These are phyloP conservation scores for Euphydryas editha DNA, from an alignment of 2,888 invertebrate genomes.

Conservation along the genomic window DNA sequence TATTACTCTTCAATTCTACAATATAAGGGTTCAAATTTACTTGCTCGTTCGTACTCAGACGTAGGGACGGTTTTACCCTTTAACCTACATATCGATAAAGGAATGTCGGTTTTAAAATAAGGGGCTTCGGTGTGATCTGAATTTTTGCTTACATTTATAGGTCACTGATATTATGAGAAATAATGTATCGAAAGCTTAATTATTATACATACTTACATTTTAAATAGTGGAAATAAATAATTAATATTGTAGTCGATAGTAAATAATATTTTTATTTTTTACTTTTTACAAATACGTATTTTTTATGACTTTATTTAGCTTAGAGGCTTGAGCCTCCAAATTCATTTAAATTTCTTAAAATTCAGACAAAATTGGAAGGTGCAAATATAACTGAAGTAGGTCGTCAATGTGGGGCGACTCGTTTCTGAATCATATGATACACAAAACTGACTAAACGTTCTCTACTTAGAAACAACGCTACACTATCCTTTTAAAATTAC, in stretches of 20 bases:
- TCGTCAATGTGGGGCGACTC: slow-evolving; percentile 57
- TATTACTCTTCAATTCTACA: slow-evolving; percentile 55
- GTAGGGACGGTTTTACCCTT: slow-evolving; percentile 63
- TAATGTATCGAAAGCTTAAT: slow-evolving; percentile 10
- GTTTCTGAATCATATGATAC: slow-evolving; percentile 54
- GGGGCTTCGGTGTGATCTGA: slow-evolving; percentile 57
- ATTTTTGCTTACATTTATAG: slow-evolving; percentile 59
- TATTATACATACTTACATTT: no score
- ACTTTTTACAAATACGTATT: not conserved
- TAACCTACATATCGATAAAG: slow-evolving; percentile 60
- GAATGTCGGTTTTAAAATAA: slow-evolving; percentile 60
- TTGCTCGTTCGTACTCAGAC: slow-evolving; percentile 54
- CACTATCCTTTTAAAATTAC: not conserved
- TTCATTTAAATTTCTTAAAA: slow-evolving; percentile 56
- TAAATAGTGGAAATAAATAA: no score
- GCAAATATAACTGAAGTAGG: slow-evolving; percentile 65
- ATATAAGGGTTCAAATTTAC: slow-evolving; percentile 62
- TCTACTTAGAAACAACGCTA: slow-evolving; percentile 1
- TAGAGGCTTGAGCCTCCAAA: slow-evolving; percentile 37
- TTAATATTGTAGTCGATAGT: no score
- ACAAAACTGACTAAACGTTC: slow-evolving; percentile 1
- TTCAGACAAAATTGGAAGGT: slow-evolving; percentile 55
- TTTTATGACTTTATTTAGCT: slow-evolving; percentile 13
- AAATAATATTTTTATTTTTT: no score
- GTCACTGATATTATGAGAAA: slow-evolving; percentile 52